Conservation (phyloP, 2,888 invertebrate genomes). For the Auanema freiburgensis region DNA sequence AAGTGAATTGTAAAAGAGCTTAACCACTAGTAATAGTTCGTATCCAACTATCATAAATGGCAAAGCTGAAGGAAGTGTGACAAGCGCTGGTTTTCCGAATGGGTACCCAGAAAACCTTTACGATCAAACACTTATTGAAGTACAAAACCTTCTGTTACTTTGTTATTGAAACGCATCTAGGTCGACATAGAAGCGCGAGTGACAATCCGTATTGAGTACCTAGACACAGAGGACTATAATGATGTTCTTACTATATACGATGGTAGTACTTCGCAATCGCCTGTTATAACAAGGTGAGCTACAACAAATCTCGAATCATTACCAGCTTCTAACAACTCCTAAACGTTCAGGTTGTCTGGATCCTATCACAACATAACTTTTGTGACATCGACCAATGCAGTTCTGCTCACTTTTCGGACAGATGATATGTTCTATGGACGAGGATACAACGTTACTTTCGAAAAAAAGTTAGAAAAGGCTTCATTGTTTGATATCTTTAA, state of each 20-base stretch:
- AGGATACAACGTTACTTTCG: not conserved
- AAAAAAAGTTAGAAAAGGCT: not conserved
- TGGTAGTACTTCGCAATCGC: not conserved
- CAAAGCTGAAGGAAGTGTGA: constrained; percentile 10
- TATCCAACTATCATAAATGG: not conserved
- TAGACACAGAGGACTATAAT: constrained; percentile 27
- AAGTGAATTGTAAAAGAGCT: no score
- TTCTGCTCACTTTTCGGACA: not conserved
- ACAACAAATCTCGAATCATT: not conserved
- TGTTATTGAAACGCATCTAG: not conserved
- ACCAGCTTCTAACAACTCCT: not conserved
- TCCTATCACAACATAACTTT: not conserved
- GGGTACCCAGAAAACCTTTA: constrained; percentile 14
- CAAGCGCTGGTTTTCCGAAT: constrained; percentile 17
- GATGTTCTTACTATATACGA: constrained; percentile 26
- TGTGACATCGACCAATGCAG: constrained; percentile 20
- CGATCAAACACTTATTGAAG: constrained; percentile 15
- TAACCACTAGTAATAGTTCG: no score
- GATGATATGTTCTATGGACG: not conserved
- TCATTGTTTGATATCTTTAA: not conserved
- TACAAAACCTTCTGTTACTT: constrained; percentile 13
- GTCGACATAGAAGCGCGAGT: constrained; percentile 22
- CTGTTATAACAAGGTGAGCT: not conserved
- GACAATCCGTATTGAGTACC: constrained; percentile 21
- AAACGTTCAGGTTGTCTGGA: not conserved